Percentiles rank a stretch among this genome's conserved stretches.
Evolutionary conservation across 35 echinoderm and acorn worm species (phyloP).

Genomic region (Chiridota heheva): DNA sequence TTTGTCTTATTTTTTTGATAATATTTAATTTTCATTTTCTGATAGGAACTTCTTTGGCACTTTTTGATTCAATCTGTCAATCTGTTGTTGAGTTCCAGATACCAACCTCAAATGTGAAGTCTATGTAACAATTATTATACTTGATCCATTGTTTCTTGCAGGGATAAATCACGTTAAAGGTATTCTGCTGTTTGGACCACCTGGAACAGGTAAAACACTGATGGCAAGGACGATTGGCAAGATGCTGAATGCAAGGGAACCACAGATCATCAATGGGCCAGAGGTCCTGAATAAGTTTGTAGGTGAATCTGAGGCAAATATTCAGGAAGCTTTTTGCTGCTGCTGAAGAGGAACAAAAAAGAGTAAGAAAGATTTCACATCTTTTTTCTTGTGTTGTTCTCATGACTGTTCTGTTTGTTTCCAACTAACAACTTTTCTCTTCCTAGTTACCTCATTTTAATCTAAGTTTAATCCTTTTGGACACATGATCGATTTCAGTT

Average conservation of each 20-base stretch:
- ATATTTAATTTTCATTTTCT: too few relatives aligned
- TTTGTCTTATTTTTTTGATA: too few relatives aligned
- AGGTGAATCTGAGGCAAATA: constrained; percentile 96
- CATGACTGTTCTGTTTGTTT: too few relatives aligned
- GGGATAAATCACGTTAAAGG: constrained; percentile 94
- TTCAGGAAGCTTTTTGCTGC: constrained; percentile 92
- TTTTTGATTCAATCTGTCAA: too few relatives aligned
- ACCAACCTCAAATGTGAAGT: too few relatives aligned
- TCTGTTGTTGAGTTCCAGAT: too few relatives aligned
- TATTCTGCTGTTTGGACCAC: constrained; percentile 94
- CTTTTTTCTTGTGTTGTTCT: background rate
- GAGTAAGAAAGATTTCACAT: constrained; percentile 35
- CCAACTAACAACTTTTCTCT: too few relatives aligned
- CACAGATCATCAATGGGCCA: constrained; percentile 95
- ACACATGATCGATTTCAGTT: too few relatives aligned
- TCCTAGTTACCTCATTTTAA: too few relatives aligned
- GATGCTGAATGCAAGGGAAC: constrained; percentile 96
- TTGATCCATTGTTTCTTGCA: constrained; percentile 22
- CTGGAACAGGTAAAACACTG: constrained; percentile 94
- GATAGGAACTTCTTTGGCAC: too few relatives aligned
- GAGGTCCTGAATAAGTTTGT: constrained; percentile 99
- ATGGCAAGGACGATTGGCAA: constrained; percentile 98
- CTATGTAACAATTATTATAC: too few relatives aligned
- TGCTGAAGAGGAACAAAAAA: constrained; percentile 98
- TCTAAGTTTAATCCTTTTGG: too few relatives aligned